phyloP scores from a whole-genome alignment of 2,113 vertebrate genomes.

The Hippocampus zosterae region DNA sequence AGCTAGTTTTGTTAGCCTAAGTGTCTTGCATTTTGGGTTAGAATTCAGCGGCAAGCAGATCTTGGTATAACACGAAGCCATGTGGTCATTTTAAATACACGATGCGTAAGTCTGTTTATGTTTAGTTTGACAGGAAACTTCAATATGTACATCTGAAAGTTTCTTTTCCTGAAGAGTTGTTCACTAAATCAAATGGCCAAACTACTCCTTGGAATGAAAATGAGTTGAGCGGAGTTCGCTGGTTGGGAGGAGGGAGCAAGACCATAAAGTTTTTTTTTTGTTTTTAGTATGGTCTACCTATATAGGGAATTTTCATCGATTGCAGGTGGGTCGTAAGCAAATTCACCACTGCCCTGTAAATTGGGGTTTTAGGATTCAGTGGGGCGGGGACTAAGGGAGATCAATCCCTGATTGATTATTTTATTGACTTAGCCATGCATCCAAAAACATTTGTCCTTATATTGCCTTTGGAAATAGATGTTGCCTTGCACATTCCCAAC shows the following conservation, averaged over 20 bases:
- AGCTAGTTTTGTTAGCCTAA: too few species aligned
- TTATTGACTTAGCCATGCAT: background rate
- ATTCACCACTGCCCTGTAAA: background rate
- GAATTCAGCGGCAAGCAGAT: too few species aligned
- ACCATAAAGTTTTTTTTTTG: background rate
- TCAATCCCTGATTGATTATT: background rate
- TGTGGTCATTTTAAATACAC: too few species aligned
- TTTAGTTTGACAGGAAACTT: too few species aligned
- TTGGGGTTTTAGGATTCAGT: background rate
- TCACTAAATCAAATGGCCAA: too few species aligned
- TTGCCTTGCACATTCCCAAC: slow-evolving; percentile 25
- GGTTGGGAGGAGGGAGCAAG: background rate
- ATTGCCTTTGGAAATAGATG: slow-evolving; percentile 23
- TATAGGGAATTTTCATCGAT: background rate
- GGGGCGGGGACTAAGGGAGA: background rate
- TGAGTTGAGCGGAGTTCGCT: background rate
- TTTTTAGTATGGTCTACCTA: too few species aligned
- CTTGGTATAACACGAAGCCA: too few species aligned
- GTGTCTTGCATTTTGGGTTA: too few species aligned
- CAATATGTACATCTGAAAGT: too few species aligned
- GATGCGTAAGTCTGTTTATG: too few species aligned
- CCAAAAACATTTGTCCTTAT: slow-evolving; percentile 9
- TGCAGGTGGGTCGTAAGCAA: background rate
- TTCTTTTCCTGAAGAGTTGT: too few species aligned
- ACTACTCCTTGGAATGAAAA: too few species aligned